Percentiles rank a stretch among this genome's conserved stretches.
Conservation (phyloP, 2,888 invertebrate species). For the Rotaria macrura region DNA sequence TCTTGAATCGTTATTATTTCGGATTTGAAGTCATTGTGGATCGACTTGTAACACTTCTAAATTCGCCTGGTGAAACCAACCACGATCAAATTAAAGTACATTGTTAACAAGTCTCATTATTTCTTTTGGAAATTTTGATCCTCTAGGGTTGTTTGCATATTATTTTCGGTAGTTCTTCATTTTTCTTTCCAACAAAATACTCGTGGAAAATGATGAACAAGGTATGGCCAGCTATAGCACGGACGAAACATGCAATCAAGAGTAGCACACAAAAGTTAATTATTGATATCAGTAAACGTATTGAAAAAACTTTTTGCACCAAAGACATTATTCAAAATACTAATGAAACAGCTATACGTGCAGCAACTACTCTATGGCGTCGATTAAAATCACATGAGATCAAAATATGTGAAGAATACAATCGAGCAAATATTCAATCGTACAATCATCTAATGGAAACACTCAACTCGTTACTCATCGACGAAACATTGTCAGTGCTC, state of each 20-base stretch:
- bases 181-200: slow-evolving; percentile 61
- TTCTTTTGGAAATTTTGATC: too few species aligned
- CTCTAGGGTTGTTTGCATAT: slow-evolving; percentile 31
- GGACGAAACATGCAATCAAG: slow-evolving; percentile 72
- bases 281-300: slow-evolving; percentile 48
- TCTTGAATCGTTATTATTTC: slow-evolving; percentile 23
- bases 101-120: too few species aligned
- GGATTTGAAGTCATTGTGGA: slow-evolving; percentile 22
- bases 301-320: slow-evolving; percentile 42
- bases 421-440: not conserved
- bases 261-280: slow-evolving; percentile 53
- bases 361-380: not conserved
- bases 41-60: slow-evolving; percentile 7
- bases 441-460: not conserved
- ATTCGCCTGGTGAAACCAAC: not conserved
- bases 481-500: not conserved
- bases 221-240: slow-evolving; percentile 69
- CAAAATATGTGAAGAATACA: not conserved
- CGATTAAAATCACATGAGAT: not conserved
- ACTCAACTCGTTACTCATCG: not conserved
- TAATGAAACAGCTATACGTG: not conserved
- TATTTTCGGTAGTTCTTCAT: slow-evolving; percentile 35
- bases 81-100: slow-evolving; percentile 29
- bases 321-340: not conserved
- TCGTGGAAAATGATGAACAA: slow-evolving; percentile 64